These are phyloP conservation scores for Poliocrania exsul DNA, from an alignment of 2,797 vertebrate genomes.

Conservation along the genomic window DNA sequence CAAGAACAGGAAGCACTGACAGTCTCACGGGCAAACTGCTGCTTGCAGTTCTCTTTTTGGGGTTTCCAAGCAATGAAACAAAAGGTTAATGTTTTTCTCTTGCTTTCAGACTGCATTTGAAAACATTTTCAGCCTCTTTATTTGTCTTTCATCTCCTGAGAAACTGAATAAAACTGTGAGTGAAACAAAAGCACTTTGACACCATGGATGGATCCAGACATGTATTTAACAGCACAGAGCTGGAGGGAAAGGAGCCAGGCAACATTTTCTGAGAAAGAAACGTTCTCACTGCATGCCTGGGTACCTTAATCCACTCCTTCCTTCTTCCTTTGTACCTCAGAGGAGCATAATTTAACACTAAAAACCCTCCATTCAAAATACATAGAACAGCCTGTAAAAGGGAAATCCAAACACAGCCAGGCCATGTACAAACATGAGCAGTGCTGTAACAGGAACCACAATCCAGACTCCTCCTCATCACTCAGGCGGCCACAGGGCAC, in stretches of 20 bases:
- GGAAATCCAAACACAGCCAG: neutral
- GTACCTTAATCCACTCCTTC: neutral
- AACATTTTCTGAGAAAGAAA: neutral
- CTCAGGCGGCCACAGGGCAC: neutral
- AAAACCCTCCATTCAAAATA: neutral
- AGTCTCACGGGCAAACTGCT: neutral
- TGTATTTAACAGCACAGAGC: neutral
- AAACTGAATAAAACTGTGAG: neutral
- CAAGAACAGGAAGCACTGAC: neutral
- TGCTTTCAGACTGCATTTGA: neutral
- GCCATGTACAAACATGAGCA: accelerated
- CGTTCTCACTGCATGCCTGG: neutral
- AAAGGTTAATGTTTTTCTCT: neutral
- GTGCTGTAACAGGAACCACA: neutral
- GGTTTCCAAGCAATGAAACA: neutral
- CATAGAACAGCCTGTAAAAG: neutral
- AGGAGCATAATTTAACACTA: neutral
- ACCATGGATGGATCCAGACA: neutral
- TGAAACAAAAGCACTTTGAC: neutral
- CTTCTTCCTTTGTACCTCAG: neutral
- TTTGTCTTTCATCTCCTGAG: neutral
- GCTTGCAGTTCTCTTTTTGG: neutral
- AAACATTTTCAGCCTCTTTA: neutral
- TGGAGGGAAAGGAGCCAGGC: neutral
- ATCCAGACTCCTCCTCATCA: neutral